Evolutionary conservation across 2,888 invertebrate genomes (phyloP).

Genomic region (Acronicta psi): DNA sequence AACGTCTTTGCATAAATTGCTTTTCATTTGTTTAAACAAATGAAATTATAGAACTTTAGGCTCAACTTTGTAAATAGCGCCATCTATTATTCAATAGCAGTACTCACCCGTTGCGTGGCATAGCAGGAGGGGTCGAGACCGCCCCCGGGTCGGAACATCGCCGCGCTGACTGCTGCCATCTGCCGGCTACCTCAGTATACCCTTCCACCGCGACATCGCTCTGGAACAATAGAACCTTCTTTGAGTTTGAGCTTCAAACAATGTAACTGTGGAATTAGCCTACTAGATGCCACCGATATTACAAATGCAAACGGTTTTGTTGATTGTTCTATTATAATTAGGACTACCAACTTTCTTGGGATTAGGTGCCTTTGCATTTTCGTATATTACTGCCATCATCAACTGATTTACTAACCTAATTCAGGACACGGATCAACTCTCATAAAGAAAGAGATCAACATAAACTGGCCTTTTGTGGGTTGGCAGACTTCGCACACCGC

Average conservation of each 20-base stretch:
- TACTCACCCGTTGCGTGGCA: conserved; percentile 90
- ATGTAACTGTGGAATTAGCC: conserved; percentile 16
- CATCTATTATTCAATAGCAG: conserved; percentile 66
- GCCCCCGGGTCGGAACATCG: conserved; percentile 91
- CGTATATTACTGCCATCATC: too few species aligned
- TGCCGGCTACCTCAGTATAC: conserved; percentile 89
- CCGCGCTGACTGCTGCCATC: conserved; percentile 92
- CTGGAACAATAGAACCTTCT: conserved; percentile 72
- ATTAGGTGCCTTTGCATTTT: neutral
- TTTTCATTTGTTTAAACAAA: too few species aligned
- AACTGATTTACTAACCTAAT: too few species aligned
- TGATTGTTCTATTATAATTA: neutral
- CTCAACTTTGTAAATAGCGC: conserved; percentile 56
- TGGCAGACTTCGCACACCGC: too few species aligned
- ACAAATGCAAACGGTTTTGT: neutral
- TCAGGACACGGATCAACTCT: too few species aligned
- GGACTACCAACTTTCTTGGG: too few species aligned
- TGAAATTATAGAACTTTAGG: too few species aligned
- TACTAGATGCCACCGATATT: conserved; percentile 50
- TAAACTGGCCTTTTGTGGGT: too few species aligned
- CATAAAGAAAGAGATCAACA: too few species aligned
- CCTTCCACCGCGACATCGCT: conserved; percentile 90
- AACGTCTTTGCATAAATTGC: too few species aligned
- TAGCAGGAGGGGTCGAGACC: conserved; percentile 90
- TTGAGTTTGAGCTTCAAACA: conserved; percentile 16